Percentiles rank a stretch among this genome's conserved stretches.
phyloP scores from a whole-genome alignment of 2,113 vertebrate species.

The Chionodraco myersi region DNA sequence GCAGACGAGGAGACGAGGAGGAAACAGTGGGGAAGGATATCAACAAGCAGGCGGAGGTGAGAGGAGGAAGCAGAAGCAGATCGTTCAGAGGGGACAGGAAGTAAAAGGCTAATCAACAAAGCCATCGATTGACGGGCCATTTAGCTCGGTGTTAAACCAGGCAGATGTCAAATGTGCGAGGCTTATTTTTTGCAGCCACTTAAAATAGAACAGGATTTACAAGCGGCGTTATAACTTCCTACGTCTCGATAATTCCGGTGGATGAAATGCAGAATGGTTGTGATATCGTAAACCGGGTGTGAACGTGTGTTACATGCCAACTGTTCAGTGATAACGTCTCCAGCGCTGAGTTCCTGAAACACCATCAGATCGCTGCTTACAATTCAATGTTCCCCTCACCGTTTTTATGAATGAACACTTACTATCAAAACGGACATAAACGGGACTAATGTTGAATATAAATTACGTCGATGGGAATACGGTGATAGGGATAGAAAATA shows the following conservation, averaged over 20 bases:
- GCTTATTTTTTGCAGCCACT: not conserved
- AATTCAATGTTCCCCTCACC: not conserved
- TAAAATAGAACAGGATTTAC: not conserved
- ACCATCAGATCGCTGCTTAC: not conserved
- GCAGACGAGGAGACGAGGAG: conserved; percentile 28
- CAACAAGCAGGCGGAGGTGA: conserved; percentile 9
- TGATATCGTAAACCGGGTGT: too few species aligned
- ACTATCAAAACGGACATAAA: too few species aligned
- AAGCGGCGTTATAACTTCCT: not conserved
- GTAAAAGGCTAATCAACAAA: not conserved
- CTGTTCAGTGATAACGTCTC: not conserved
- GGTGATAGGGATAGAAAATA: too few species aligned
- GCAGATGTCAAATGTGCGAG: not conserved
- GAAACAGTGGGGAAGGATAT: not conserved
- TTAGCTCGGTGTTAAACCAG: not conserved
- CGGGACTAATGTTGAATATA: too few species aligned
- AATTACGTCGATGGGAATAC: too few species aligned
- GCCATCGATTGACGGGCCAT: not conserved
- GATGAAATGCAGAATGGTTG: not conserved
- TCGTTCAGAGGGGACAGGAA: not conserved
- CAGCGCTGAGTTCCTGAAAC: not conserved
- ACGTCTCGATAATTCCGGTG: not conserved
- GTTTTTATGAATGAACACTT: not conserved
- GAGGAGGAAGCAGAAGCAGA: not conserved
- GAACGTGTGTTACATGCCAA: too few species aligned